Conservation (phyloP, 2,888 invertebrate species). For the Clunio marinus region DNA sequence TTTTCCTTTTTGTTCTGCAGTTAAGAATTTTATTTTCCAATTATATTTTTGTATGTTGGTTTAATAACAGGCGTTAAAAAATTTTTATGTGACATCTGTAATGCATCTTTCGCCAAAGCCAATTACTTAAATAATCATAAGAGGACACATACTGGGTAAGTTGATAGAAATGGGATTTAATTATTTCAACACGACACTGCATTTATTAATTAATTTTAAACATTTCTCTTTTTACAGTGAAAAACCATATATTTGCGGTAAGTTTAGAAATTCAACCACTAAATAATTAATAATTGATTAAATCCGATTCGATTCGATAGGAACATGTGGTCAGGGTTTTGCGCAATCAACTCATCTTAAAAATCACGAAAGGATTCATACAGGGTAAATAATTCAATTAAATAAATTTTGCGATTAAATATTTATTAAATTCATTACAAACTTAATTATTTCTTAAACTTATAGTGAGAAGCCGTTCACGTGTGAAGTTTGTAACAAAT, state of each 20-base stretch:
- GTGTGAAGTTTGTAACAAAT: constrained; percentile 14
- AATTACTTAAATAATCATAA: constrained; percentile 33
- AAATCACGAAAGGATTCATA: constrained; percentile 26
- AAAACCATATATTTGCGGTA: constrained; percentile 12
- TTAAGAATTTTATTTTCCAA: constrained; percentile 2
- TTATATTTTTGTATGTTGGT: not conserved
- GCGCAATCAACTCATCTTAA: constrained; percentile 12
- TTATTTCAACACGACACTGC: not conserved
- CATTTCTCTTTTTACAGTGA: constrained; percentile 5
- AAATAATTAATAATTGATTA: no score
- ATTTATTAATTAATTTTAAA: not conserved
- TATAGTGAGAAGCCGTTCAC: constrained; percentile 18
- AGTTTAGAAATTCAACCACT: not conserved
- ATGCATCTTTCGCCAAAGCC: constrained; percentile 25
- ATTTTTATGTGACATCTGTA: constrained; percentile 17
- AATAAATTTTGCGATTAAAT: no score
- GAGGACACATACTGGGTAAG: constrained; percentile 7
- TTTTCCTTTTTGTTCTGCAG: not conserved
- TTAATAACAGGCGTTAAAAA: constrained; percentile 21
- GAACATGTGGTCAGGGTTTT: constrained; percentile 11
- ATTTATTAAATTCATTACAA: no score
- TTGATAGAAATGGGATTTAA: not conserved
- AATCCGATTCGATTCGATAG: no score
- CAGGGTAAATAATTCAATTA: no score
- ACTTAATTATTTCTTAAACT: not conserved